These are phyloP conservation scores for Corbicula japonica DNA, from an alignment of 2,888 invertebrate genomes.

Conservation along the genomic window DNA sequence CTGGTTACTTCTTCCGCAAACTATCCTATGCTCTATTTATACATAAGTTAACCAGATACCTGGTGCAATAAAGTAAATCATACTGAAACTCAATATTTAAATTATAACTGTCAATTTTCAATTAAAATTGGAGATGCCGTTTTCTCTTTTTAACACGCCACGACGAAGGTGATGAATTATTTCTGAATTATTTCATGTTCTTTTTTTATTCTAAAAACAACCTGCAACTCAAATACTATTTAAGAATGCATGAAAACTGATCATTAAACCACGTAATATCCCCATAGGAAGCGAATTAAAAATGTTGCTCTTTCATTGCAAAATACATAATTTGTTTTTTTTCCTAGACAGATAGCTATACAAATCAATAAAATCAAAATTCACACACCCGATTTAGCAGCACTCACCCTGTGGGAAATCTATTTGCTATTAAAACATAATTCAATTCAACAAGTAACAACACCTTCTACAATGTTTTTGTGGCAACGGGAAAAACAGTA, in stretches of 20 bases:
- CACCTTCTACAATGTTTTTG: slow-evolving; percentile 23
- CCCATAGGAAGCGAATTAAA: background rate
- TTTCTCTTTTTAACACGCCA: no score
- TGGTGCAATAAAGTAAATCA: no score
- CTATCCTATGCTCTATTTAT: no score
- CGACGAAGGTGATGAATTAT: no score
- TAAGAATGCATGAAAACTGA: background rate
- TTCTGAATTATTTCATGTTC: no score
- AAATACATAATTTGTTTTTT: no score
- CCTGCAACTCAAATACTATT: background rate
- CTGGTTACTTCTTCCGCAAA: no score
- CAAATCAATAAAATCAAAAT: slow-evolving; percentile 40
- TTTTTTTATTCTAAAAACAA: background rate
- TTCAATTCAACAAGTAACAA: slow-evolving; percentile 19
- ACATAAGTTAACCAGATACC: no score
- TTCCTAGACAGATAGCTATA: slow-evolving; percentile 18
- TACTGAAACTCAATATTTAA: no score
- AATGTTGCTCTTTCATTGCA: slow-evolving; percentile 1
- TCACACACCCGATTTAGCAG: slow-evolving; percentile 11
- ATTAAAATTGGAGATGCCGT: no score
- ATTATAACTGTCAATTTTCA: no score
- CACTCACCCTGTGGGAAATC: slow-evolving; percentile 11
- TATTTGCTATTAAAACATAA: slow-evolving; percentile 23
- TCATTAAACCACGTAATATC: background rate
- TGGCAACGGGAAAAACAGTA: slow-evolving; percentile 37